phyloP scores from a whole-genome alignment of 2,888 invertebrate species.

The Drosophila rubida region DNA sequence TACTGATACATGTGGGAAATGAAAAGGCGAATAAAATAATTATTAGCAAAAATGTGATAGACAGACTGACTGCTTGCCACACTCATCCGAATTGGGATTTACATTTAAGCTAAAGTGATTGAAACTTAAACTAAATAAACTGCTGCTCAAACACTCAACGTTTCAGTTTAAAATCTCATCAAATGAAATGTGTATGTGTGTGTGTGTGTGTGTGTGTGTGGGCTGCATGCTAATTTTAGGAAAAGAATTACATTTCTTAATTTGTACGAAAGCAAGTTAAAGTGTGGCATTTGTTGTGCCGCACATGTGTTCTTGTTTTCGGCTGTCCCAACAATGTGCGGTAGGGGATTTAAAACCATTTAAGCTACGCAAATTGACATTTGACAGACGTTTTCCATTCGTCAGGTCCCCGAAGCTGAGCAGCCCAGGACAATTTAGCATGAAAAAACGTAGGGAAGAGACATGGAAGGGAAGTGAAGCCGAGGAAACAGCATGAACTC shows the following conservation, averaged over 20 bases:
- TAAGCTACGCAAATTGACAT: conserved; percentile 46
- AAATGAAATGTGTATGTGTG: conserved; percentile 2
- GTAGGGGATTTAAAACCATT: conserved; percentile 36
- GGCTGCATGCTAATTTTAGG: conserved; percentile 2
- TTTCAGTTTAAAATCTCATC: neutral
- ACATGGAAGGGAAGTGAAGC: neutral
- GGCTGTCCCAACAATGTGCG: conserved; percentile 11
- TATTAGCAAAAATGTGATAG: conserved; percentile 23
- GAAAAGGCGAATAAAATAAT: conserved; percentile 9
- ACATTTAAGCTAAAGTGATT: neutral
- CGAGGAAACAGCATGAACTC: conserved; percentile 21
- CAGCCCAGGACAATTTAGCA: conserved; percentile 19
- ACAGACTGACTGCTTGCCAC: conserved; percentile 19
- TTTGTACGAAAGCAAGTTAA: neutral
- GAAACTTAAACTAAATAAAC: neutral
- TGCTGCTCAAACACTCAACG: neutral
- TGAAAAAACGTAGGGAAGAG: conserved; percentile 3
- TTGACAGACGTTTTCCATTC: conserved; percentile 44
- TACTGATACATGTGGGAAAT: neutral
- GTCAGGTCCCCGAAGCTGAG: conserved; percentile 17
- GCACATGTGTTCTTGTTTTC: neutral
- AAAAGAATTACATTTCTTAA: neutral
- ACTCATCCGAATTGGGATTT: neutral
- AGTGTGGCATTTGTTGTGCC: neutral
- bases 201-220: no score